Conservation (phyloP, 2,113 vertebrate genomes). For the Pelusios castaneus region DNA sequence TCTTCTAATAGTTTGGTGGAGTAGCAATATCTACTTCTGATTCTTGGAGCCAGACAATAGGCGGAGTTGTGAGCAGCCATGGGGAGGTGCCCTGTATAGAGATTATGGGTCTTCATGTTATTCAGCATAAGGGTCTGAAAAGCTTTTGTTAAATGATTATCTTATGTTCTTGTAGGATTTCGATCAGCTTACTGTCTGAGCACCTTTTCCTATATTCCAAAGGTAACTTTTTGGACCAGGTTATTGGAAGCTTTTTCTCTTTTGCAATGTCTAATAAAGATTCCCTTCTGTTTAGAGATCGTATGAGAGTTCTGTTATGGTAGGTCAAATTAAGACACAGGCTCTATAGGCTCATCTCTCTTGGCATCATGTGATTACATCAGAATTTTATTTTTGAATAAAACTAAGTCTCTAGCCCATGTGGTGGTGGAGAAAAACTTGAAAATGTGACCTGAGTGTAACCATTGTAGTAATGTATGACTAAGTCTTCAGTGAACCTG, state of each 20-base stretch:
- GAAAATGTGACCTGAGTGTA: background rate
- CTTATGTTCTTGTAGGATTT: background rate
- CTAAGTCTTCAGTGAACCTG: background rate
- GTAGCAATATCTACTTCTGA: background rate
- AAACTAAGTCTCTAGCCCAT: no score
- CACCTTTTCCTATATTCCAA: background rate
- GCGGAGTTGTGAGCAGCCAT: background rate
- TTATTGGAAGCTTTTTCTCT: background rate
- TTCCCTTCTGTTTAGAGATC: background rate
- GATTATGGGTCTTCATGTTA: background rate
- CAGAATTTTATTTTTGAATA: background rate
- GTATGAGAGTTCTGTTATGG: background rate
- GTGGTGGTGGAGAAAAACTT: no score
- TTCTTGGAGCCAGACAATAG: background rate
- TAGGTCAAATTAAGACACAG: background rate
- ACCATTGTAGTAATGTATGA: background rate
- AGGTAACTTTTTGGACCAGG: background rate
- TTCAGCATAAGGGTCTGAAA: background rate
- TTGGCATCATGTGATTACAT: background rate
- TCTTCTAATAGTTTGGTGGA: background rate
- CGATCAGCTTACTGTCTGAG: background rate
- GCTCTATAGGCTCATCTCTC: fast-evolving
- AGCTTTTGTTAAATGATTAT: background rate
- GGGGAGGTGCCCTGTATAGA: background rate
- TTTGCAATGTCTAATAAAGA: background rate